These are phyloP conservation scores for Sussaba pulchella DNA, from an alignment of 2,888 invertebrate genomes.

Conservation along the genomic window DNA sequence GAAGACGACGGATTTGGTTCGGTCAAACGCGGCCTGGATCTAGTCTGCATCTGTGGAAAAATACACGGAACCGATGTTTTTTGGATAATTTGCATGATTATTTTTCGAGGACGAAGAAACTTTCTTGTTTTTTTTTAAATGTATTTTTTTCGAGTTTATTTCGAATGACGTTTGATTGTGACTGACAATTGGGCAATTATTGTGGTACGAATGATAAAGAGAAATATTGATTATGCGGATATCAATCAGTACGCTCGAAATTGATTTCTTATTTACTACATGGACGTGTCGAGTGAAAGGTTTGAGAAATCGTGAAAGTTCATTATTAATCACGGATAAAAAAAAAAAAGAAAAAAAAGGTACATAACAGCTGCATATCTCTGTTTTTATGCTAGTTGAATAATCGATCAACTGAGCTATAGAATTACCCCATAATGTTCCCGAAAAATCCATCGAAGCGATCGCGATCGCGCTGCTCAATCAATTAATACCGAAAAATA, in stretches of 20 bases:
- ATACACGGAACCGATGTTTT: background rate
- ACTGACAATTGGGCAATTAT: too few species aligned
- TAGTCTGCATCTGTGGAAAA: constrained; percentile 77
- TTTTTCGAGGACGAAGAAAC: too few species aligned
- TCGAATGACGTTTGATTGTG: too few species aligned
- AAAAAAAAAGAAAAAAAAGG: background rate
- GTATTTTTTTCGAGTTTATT: too few species aligned
- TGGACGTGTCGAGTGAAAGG: background rate
- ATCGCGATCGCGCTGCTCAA: too few species aligned
- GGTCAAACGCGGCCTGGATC: constrained; percentile 75
- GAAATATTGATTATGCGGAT: background rate
- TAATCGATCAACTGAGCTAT: background rate
- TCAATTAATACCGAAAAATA: too few species aligned
- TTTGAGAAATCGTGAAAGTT: constrained; percentile 7
- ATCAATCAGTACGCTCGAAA: background rate
- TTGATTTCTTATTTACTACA: too few species aligned
- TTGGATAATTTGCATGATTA: constrained; percentile 4
- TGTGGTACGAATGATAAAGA: too few species aligned
- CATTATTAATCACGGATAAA: constrained; percentile 20
- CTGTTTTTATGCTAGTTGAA: background rate
- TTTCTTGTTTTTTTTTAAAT: too few species aligned
- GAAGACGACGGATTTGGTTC: constrained; percentile 73
- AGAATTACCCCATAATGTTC: background rate
- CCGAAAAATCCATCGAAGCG: background rate
- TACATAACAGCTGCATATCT: constrained; percentile 1